Evolutionary conservation across 1,140 invertebrate genomes (phyloP).

Genomic region (Lineus longissimus): DNA sequence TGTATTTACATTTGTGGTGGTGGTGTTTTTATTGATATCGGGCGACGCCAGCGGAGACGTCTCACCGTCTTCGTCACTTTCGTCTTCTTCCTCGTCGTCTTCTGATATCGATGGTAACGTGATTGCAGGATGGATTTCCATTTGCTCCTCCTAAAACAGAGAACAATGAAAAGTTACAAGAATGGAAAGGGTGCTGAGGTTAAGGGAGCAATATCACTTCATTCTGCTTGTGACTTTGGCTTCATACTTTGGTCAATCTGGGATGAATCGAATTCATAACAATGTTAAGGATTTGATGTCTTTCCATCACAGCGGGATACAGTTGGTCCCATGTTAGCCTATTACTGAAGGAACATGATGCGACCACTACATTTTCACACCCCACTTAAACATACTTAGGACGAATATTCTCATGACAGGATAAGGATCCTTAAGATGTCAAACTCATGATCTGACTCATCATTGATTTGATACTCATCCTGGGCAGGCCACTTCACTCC

Average conservation of each 20-base stretch:
- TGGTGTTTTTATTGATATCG: not conserved
- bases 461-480: too few species aligned
- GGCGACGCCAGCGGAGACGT: constrained; percentile 3
- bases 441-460: too few species aligned
- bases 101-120: constrained; percentile 45
- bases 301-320: not conserved
- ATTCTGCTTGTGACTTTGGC: too few species aligned
- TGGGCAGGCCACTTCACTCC: too few species aligned
- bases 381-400: too few species aligned
- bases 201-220: not conserved
- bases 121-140: constrained; percentile 22
- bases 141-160: constrained; percentile 23
- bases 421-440: too few species aligned
- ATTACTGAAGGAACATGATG: too few species aligned
- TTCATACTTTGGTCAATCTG: too few species aligned
- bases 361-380: too few species aligned
- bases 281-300: not conserved
- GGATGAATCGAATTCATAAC: not conserved
- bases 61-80: constrained; percentile 25
- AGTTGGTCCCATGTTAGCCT: not conserved
- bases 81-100: constrained; percentile 32
- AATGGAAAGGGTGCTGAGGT: not conserved
- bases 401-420: too few species aligned
- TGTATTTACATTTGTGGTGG: constrained; percentile 3
- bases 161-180: not conserved